phyloP scores from a whole-genome alignment of 2,113 vertebrate genomes.

The Propithecus coquereli region DNA sequence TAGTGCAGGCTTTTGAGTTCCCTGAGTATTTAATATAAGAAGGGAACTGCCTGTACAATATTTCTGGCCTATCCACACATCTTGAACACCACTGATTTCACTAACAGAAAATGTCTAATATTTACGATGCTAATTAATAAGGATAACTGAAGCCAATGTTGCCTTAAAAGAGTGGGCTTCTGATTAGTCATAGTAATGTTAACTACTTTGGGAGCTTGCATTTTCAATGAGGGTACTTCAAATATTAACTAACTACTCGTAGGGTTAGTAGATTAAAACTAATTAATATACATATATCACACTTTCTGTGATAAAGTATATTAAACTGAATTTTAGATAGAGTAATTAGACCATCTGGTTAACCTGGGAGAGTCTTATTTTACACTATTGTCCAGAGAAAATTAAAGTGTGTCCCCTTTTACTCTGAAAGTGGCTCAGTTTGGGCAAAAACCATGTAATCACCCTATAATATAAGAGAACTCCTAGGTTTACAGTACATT shows the following conservation, averaged over 20 bases:
- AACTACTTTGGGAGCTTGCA: not conserved
- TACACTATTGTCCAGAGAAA: not conserved
- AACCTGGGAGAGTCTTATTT: not conserved
- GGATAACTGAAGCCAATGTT: slow-evolving; percentile 20
- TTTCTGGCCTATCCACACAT: not conserved
- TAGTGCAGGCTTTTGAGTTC: not conserved
- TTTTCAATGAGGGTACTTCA: not conserved
- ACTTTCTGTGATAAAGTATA: slow-evolving; percentile 11
- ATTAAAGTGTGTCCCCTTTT: not conserved
- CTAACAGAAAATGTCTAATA: slow-evolving; percentile 35
- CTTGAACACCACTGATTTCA: not conserved
- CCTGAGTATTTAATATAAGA: not conserved
- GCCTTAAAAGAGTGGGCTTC: slow-evolving; percentile 15
- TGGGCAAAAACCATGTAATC: not conserved
- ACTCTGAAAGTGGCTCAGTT: not conserved
- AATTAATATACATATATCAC: slow-evolving; percentile 32
- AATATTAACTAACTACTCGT: not conserved
- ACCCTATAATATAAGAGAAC: not conserved
- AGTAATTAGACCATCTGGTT: not conserved
- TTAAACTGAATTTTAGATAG: slow-evolving; percentile 13
- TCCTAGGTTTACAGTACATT: not conserved
- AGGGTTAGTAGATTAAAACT: slow-evolving; percentile 21
- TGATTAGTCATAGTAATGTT: slow-evolving; percentile 27
- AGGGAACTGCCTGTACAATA: not conserved
- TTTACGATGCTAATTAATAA: slow-evolving; percentile 31